Base-by-base conservation (phyloP, 2,888 invertebrate genomes). In the Drosophila yooni region DNA sequence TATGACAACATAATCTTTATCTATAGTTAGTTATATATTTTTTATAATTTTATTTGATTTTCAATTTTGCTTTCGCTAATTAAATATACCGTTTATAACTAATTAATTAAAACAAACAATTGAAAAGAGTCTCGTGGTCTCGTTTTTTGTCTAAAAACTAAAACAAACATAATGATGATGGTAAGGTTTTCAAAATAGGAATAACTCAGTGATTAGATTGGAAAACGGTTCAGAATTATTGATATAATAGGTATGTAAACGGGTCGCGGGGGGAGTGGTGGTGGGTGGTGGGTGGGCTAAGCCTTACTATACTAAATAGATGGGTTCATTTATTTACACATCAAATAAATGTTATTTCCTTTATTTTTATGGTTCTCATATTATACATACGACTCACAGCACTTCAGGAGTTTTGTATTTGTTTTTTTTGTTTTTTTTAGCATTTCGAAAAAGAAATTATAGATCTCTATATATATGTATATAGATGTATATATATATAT, bases 311-410 rank as follows among this genome's bases (percentile, higher is more conserved):
- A 43, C 29, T 34, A 43, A 48, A 38, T 29, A 56, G 18, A 54
- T 56, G 38, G 46, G 15, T 56, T 13, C 43, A 51, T 54, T 58
- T 63, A 60, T 59, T 36, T 43, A 57, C 60, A 74, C 59, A 63
- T 40, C 50, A 25, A 38, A 50, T 46, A 25, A 46, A 46, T 46
- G 46, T 46, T 13, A 27, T 13, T 13, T 4, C 29, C n/a, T 61
- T 63, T 21, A 21, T 21, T 56, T 29, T 67, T 67, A 48, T 46
- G 21, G n/a, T 56, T 62, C 60, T 62, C 33, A 70, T 58, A 61
- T 56, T 70, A 72, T 75, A 71, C 72, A 74, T 81, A 89, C 48
- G 89, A 91, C 91, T 92, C 92, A 92, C 92, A 92, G 92, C 91
- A 89, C 91, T 86, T 90, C 78, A 77, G 83, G 81, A 83, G 83